Base-by-base conservation (phyloP, 2,797 vertebrate species). In the Arctocebus calabarensis region DNA sequence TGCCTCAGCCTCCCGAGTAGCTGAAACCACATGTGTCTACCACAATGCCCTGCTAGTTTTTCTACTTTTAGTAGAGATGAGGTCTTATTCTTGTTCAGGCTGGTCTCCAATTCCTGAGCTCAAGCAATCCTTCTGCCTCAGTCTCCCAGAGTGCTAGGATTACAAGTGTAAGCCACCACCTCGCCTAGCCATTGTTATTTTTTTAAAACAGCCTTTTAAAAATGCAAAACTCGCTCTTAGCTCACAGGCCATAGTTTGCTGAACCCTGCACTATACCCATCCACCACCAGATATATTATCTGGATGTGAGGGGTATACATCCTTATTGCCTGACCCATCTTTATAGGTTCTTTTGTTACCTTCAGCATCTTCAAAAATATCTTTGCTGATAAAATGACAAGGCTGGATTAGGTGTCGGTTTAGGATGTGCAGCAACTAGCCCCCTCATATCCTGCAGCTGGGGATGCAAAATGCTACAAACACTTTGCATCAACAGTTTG, bases 321-420 rank as follows among this genome's bases (percentile, higher is more conserved):
- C 66, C 19, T 61, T 25, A 22, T 0, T 1, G 34, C 13, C 4
- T 17, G 43, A 25, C 59, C n/a, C 13, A 9, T 22, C 40, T 45
- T 64, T 16, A 45, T 2, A 17, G 22, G 37, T 8, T 1, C 37
- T n/a, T 43, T 34, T 14, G 37, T 22, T 70, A 20, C 74, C 40
- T 68, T 66, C 37, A 34, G 66, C 45, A 29, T 62, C 45, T 22
- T 57, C 29, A 22, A 37, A 68, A 77, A 32, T 40, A 43, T 71
- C 68, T 22, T 45, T 6, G 23, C 61, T 6, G 3, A 77, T 43
- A 48, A 43, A 73, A 19, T 2, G 16, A 40, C 12, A 29, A 40
- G 4, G 4, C 19, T 0, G 2, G 10, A 4, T 2, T 20, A 13
- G 29, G n/a, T 1, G 3, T 59, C 0, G 45, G 75, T 25, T 20